Conservation (phyloP, 2,797 vertebrate species). For the Thunnus albacares region DNA sequence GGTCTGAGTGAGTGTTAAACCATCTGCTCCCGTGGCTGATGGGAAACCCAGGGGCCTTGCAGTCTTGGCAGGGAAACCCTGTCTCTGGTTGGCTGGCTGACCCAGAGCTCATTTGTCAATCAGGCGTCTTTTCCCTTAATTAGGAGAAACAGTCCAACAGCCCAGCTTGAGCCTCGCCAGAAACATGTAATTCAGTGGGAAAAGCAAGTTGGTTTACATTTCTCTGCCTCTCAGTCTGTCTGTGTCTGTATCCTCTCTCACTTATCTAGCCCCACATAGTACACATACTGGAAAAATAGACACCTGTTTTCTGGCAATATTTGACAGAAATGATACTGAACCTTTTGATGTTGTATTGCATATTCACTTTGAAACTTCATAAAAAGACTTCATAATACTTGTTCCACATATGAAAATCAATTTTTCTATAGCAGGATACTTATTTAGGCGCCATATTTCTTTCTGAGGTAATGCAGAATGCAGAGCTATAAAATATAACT, state of each 20-base stretch:
- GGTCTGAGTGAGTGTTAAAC: conserved; percentile 64
- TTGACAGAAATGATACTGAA: conserved; percentile 23
- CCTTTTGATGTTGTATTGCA: conserved; percentile 36
- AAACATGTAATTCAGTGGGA: conserved; percentile 54
- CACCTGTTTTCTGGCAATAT: conserved; percentile 58
- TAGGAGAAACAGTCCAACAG: conserved; percentile 64
- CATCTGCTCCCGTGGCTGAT: conserved; percentile 73
- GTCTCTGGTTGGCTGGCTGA: conserved; percentile 62
- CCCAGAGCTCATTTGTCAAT: conserved; percentile 72
- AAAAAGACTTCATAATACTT: background rate
- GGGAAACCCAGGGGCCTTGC: conserved; percentile 68
- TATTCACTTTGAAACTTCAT: background rate
- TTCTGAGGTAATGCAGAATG: conserved; percentile 25
- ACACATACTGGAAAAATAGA: conserved; percentile 49
- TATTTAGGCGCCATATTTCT: conserved; percentile 39
- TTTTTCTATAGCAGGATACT: conserved; percentile 3
- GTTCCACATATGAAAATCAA: conserved; percentile 22
- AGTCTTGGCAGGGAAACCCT: conserved; percentile 68
- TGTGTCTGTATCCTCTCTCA: conserved; percentile 23
- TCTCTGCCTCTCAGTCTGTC: background rate
- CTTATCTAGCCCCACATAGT: conserved; percentile 15
- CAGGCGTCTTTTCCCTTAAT: conserved; percentile 65
- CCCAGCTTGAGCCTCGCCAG: conserved; percentile 40
- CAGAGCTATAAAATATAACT: conserved; percentile 8
- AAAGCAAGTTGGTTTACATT: conserved; percentile 41